Base-by-base conservation (phyloP, 2,113 vertebrate genomes). In the Mus pahari region DNA sequence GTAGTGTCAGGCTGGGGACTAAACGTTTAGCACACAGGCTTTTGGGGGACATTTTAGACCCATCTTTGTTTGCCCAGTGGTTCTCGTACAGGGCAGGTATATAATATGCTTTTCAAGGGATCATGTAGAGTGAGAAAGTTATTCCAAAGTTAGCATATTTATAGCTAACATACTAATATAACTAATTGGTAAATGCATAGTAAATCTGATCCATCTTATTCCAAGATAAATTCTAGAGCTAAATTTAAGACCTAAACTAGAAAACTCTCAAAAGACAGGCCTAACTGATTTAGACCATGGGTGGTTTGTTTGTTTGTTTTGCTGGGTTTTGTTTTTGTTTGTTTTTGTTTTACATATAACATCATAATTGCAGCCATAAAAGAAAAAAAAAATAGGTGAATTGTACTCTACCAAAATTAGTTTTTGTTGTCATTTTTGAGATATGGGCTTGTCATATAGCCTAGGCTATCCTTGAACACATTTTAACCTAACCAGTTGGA, bases 181-280 rank as follows among this genome's bases (percentile, higher is more conserved):
- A 33, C 7, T 77, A 60, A 73, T 60, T 8, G 48, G 17, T 33
- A 78, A 71, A 55, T 77, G 9, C 81, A 4, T 77, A 55, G 81
- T 88, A 79, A 95, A 64, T 60, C 20, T 55, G 71, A 31, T 12
- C 3, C 53, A 0, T 86, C 10, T 45, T 95, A 74, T 48, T 42
- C 89, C 13, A 94, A n/a, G 91, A 82, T 91, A 33, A 33, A 82
- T 86, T 24, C 22, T 33, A 94, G 68, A 13, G 22, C 28, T 96
- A 93, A 94, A 83, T 73, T 45, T 75, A 87, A 94, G 33, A 60
- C 5, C 36, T 93, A 16, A 89, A 60, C 8, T 66, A 50, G 48
- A 66, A 71, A 86, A 77, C 24, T 45, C 19, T 68, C 87, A 73
- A 70, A 75, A 86, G 36, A 71, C 9, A 68, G 55, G 17, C 53